These are phyloP conservation scores for Cephonodes hylas DNA, from an alignment of 2,888 invertebrate genomes.

Conservation along the genomic window DNA sequence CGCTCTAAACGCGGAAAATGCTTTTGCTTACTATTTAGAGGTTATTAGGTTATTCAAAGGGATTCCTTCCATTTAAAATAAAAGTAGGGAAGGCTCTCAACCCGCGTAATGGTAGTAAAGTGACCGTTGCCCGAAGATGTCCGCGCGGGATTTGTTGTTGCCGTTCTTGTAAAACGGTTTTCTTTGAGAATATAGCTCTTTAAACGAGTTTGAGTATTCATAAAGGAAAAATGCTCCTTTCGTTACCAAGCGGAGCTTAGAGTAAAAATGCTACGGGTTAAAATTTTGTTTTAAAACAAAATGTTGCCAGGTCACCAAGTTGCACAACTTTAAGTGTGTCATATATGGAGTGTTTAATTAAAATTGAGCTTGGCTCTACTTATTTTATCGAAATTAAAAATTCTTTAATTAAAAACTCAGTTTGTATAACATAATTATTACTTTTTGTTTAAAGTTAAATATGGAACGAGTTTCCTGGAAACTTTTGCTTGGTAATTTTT, in stretches of 20 bases:
- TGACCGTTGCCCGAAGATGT: slow-evolving; percentile 12
- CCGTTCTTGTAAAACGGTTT: slow-evolving; percentile 1
- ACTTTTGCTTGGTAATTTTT: too few relatives aligned
- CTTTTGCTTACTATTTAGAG: not conserved
- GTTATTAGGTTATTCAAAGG: slow-evolving; percentile 9
- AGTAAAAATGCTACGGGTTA: not conserved
- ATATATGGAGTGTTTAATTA: not conserved
- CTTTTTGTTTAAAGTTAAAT: too few relatives aligned
- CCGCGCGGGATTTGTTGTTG: slow-evolving; percentile 8
- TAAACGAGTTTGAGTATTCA: not conserved
- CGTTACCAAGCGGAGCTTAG: not conserved
- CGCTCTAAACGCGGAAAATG: not conserved
- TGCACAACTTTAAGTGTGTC: not conserved
- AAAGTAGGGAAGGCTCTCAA: slow-evolving; percentile 9
- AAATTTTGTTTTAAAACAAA: not conserved
- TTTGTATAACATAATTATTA: too few relatives aligned
- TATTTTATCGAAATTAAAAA: not conserved
- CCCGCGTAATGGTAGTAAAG: slow-evolving; percentile 15
- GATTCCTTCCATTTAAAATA: slow-evolving; percentile 12
- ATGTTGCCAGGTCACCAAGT: not conserved
- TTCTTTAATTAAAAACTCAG: not conserved
- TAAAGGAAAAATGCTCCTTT: not conserved
- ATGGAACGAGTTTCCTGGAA: too few relatives aligned
- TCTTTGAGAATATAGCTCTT: not conserved
- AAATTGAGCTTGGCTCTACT: not conserved